phyloP scores from a whole-genome alignment of 2,113 vertebrate species.

The Lonchura striata region DNA sequence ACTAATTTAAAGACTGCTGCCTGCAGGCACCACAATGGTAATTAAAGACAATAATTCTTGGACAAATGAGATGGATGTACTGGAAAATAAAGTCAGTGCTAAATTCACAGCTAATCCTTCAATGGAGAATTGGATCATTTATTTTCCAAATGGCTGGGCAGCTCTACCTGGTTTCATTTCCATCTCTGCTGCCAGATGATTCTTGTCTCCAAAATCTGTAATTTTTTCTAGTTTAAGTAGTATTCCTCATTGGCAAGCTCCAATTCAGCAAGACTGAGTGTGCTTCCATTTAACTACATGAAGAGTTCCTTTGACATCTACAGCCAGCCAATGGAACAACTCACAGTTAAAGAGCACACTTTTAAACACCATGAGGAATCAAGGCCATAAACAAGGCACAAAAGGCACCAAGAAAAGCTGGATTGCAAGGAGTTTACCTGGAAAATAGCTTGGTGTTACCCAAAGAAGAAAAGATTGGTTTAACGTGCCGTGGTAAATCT shows the following conservation, averaged over 20 bases:
- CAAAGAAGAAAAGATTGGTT: not conserved
- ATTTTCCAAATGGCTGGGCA: slow-evolving; percentile 38
- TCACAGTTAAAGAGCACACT: not conserved
- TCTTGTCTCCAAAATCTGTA: slow-evolving; percentile 35
- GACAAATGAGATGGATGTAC: slow-evolving; percentile 40
- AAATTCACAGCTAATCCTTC: slow-evolving; percentile 44
- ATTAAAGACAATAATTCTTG: slow-evolving; percentile 53
- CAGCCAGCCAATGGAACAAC: not conserved
- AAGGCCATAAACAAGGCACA: not conserved
- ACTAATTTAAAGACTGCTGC: slow-evolving; percentile 26
- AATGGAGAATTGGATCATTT: slow-evolving; percentile 46
- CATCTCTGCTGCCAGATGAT: slow-evolving; percentile 54
- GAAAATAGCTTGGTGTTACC: not conserved
- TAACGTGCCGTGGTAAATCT: not conserved
- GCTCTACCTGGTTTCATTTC: slow-evolving; percentile 58
- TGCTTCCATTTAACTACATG: slow-evolving; percentile 14
- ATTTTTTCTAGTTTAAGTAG: slow-evolving; percentile 20
- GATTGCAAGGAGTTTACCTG: not conserved
- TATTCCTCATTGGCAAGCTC: slow-evolving; percentile 25
- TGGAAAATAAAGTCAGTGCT: slow-evolving; percentile 45
- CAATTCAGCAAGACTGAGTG: not conserved
- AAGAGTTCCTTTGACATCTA: slow-evolving; percentile 22
- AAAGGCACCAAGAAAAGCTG: not conserved
- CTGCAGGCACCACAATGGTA: slow-evolving; percentile 17
- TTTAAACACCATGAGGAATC: not conserved